phyloP scores from a whole-genome alignment of 2,797 vertebrate genomes.

The Cyclopterus lumpus region DNA sequence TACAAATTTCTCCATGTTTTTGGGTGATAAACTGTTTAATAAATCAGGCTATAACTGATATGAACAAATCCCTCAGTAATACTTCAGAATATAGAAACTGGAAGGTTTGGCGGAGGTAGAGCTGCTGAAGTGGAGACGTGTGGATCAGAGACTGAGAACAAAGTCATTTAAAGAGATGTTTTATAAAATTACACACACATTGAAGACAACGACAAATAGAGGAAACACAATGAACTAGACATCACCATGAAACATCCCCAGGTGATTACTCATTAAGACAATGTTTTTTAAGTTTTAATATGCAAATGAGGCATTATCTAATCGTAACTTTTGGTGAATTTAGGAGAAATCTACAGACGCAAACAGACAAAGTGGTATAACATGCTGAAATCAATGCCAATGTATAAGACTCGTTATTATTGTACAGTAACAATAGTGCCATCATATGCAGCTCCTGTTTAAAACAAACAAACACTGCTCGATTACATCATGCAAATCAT shows the following conservation, averaged over 20 bases:
- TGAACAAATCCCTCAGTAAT: not conserved
- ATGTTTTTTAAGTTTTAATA: not conserved
- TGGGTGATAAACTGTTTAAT: not conserved
- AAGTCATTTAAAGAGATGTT: too few species aligned
- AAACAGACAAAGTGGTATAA: not conserved
- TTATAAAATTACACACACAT: too few species aligned
- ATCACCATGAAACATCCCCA: not conserved
- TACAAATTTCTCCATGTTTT: too few species aligned
- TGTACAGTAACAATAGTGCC: not conserved
- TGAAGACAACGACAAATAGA: too few species aligned
- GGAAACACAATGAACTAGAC: too few species aligned
- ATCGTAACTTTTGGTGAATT: not conserved
- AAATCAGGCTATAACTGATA: not conserved
- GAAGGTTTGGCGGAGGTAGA: too few species aligned
- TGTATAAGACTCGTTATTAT: not conserved
- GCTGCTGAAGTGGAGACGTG: too few species aligned
- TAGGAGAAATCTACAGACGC: not conserved
- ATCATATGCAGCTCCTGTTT: not conserved
- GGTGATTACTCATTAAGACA: not conserved
- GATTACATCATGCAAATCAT: not conserved
- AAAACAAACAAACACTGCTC: not conserved
- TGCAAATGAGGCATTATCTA: not conserved
- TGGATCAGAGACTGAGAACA: too few species aligned
- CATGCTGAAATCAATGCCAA: not conserved
- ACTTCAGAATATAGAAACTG: not conserved